These are phyloP conservation scores for Coenobita brevimanus DNA, from an alignment of 1,140 invertebrate species.

Conservation along the genomic window DNA sequence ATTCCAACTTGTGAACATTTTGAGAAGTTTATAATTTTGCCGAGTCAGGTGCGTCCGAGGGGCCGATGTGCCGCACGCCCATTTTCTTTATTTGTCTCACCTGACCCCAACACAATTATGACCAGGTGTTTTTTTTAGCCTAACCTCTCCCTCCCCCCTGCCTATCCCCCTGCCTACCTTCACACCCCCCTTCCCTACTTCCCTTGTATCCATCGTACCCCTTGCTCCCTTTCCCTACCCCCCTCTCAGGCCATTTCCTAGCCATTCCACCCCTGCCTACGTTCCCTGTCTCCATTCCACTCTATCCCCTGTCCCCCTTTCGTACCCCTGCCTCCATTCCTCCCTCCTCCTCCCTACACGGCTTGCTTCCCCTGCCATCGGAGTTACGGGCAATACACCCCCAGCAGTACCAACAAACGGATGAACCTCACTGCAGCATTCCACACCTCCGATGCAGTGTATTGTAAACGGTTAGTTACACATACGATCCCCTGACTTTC, in stretches of 20 bases:
- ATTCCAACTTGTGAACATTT: background rate
- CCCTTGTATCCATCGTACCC: too few relatives aligned
- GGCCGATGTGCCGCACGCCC: background rate
- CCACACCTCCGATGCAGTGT: too few relatives aligned
- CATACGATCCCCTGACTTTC: too few relatives aligned
- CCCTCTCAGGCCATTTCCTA: background rate
- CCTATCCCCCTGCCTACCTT: too few relatives aligned
- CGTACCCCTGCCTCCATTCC: background rate
- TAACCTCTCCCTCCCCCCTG: too few relatives aligned
- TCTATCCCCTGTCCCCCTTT: background rate
- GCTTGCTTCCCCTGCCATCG: too few relatives aligned
- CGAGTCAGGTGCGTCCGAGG: background rate
- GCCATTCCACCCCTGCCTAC: background rate
- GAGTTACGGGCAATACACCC: too few relatives aligned
- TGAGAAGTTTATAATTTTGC: constrained; percentile 7
- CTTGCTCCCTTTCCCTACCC: background rate
- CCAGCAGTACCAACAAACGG: too few relatives aligned
- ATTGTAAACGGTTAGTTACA: too few relatives aligned
- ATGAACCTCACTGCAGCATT: too few relatives aligned
- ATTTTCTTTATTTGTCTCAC: constrained; percentile 24
- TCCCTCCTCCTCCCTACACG: background rate
- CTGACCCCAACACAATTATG: background rate
- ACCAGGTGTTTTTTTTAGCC: background rate
- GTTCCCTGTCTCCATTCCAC: background rate
- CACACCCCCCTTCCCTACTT: too few relatives aligned